Percentiles rank a stretch among this genome's conserved stretches.
These are phyloP conservation scores for Muntiacus reevesi DNA, from an alignment of 2,113 vertebrate species.

Conservation along the genomic window DNA sequence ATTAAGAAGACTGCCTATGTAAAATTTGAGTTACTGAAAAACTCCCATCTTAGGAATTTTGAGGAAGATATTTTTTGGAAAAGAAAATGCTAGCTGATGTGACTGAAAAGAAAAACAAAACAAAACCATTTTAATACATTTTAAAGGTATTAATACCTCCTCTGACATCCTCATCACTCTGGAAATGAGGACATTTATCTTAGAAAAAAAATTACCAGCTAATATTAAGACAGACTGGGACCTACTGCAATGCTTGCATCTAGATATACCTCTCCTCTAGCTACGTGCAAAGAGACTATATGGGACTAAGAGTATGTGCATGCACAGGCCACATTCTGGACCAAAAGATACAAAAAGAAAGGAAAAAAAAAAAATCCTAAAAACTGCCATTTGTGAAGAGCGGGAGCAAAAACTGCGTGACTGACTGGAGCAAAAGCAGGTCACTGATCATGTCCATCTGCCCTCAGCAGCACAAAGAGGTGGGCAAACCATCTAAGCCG, in stretches of 20 bases:
- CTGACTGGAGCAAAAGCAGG: not conserved
- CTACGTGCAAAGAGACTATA: not conserved
- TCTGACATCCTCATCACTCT: not conserved
- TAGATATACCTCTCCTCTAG: not conserved
- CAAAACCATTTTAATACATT: not conserved
- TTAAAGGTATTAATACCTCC: not conserved
- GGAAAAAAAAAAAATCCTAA: not conserved
- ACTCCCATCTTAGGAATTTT: not conserved
- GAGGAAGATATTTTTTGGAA: not conserved
- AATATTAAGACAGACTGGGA: not conserved
- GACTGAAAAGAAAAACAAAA: not conserved
- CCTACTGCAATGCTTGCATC: not conserved
- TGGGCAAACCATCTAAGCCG: not conserved
- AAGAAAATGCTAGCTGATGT: not conserved
- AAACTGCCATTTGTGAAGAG: not conserved
- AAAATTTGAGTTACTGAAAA: not conserved
- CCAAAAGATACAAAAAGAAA: not conserved
- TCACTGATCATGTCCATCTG: not conserved
- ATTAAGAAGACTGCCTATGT: not conserved
- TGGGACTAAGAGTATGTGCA: not conserved
- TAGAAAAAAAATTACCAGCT: not conserved
- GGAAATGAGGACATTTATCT: not conserved
- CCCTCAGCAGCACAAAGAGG: accelerated
- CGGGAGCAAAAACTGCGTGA: not conserved
- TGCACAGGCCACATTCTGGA: not conserved